These are phyloP conservation scores for Aspiorhynchus laticeps DNA, from an alignment of 2,113 vertebrate species.

Conservation along the genomic window DNA sequence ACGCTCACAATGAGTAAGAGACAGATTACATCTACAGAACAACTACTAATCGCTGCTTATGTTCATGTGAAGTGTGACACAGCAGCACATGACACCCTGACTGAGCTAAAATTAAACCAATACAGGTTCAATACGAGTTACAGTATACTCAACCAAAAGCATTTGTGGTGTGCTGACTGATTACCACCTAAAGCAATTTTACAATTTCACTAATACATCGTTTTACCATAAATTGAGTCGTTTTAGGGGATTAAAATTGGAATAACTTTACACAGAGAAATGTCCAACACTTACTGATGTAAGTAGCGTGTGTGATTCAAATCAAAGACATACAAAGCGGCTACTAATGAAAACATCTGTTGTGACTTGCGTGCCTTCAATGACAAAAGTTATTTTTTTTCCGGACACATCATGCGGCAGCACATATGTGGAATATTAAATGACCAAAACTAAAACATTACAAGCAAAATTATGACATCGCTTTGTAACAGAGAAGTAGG, in stretches of 20 bases:
- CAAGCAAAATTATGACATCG: no score
- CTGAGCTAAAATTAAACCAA: background rate
- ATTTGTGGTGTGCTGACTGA: background rate
- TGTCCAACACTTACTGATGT: no score
- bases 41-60: background rate
- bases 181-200: background rate
- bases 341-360: no score
- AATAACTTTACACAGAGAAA: no score
- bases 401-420: no score
- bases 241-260: background rate
- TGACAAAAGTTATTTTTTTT: no score
- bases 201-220: background rate
- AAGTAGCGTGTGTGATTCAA: no score
- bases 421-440: no score
- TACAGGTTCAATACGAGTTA: background rate
- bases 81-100: background rate
- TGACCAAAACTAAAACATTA: no score
- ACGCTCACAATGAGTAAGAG: background rate
- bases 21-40: slow-evolving; percentile 14
- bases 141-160: background rate
- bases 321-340: no score
- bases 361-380: no score
- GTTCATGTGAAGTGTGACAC: background rate
- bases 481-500: no score
- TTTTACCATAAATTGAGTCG: background rate